These are phyloP conservation scores for Rhagonycha fulva DNA, from an alignment of 2,888 invertebrate genomes.

Conservation along the genomic window DNA sequence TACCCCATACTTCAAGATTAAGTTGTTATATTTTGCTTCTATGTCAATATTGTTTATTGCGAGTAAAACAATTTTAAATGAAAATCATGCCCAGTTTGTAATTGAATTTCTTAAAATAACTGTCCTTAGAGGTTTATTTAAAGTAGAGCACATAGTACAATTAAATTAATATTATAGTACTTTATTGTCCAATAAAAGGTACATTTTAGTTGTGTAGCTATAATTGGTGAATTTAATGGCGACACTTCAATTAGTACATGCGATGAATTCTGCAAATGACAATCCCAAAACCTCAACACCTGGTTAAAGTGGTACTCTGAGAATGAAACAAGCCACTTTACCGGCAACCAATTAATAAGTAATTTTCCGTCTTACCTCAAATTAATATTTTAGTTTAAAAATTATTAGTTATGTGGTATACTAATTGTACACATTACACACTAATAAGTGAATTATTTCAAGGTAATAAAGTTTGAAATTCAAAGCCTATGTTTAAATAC, in stretches of 20 bases:
- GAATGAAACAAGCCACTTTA: neutral
- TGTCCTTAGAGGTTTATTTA: neutral
- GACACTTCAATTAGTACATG: neutral
- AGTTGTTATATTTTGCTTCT: neutral
- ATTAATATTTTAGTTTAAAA: neutral
- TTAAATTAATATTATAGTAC: neutral
- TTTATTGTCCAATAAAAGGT: neutral
- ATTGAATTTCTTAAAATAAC: neutral
- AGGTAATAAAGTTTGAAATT: neutral
- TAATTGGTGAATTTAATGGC: neutral
- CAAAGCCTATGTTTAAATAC: neutral
- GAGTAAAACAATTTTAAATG: neutral
- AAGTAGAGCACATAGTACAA: neutral
- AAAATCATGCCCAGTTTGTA: neutral
- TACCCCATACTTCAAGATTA: no score
- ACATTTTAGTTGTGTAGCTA: neutral
- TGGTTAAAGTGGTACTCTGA: slow-evolving; percentile 3
- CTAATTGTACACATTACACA: neutral
- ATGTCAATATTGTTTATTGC: neutral
- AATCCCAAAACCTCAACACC: slow-evolving; percentile 25
- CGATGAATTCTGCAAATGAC: slow-evolving; percentile 18
- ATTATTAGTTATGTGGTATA: neutral
- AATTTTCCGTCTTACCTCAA: neutral
- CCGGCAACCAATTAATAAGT: neutral
- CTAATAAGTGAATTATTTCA: neutral